Base-by-base conservation (phyloP, 2,113 vertebrate species). In the Thamnaconus septentrionalis region DNA sequence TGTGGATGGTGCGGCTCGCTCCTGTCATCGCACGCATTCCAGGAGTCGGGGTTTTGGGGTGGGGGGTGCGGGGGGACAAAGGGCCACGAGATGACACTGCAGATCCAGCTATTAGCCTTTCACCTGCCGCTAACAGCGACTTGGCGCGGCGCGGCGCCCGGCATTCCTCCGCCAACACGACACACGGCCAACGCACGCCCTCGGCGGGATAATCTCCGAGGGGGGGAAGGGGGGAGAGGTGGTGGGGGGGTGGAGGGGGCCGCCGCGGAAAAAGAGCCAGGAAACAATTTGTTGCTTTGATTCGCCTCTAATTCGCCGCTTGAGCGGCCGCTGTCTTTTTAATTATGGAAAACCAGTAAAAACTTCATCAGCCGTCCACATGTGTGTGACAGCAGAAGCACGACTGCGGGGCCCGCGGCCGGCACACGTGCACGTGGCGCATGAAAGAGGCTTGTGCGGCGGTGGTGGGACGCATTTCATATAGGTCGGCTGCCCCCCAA, bases 11-110 rank as follows among this genome's bases (percentile, higher is more conserved):
- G 67, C 61, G 59, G 80, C 77, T 78, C 75, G 87, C 88, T 94
- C 93, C 94, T 96, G 94, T 98, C 95, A 97, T 95, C 94, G 91
- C 90, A 89, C 91, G 93, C 95, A 97, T 97, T 98, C 95, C 95
- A 93, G 87, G 90, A 94, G 93, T 95, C 94, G 91, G 90, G 69
- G 85, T 91, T 31, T 31, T 31, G 18, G 18, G 18, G 18, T 93
- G 92, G 69, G 85, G 92, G 18, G 18, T 93, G 92, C 67, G 85
- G 92, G 93, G 92, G 94, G 87, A 82, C 81, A 82, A 95, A 95
- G 91, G 92, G 87, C 90, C 84, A 31, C 18, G 90, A 93, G 91
- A 92, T 92, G 93, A 94, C 92, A 93, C 89, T 91, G 92, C 91
- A 92, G 94, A 94, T 92, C 93, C 93, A 94, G 92, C 93, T 90